These are phyloP conservation scores for Rhyacichthys aspro DNA, from an alignment of 2,797 vertebrate species.

Conservation along the genomic window DNA sequence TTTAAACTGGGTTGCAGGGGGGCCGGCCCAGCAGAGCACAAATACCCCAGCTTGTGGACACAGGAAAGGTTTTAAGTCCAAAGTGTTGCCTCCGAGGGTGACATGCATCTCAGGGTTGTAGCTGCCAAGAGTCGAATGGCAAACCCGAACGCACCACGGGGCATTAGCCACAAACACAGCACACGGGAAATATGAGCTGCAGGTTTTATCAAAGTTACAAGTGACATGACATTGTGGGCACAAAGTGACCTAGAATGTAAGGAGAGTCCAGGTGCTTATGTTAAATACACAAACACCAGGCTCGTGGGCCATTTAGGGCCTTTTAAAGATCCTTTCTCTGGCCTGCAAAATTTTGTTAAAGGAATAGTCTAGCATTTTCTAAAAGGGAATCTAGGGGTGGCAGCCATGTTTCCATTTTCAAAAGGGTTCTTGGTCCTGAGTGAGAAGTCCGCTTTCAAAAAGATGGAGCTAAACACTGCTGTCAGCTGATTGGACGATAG, in stretches of 20 bases:
- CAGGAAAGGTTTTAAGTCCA: slow-evolving; percentile 78
- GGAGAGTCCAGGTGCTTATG: slow-evolving; percentile 8
- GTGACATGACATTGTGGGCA: slow-evolving; percentile 14
- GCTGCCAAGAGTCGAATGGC: slow-evolving; percentile 30
- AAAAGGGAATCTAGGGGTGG: too few relatives aligned
- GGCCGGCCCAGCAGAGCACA: slow-evolving; percentile 56
- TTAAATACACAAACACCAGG: slow-evolving; percentile 5
- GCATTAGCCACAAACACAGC: slow-evolving; percentile 22
- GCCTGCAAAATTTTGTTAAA: too few relatives aligned
- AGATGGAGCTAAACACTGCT: too few relatives aligned
- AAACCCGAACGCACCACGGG: slow-evolving; percentile 54
- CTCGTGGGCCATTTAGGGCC: too few relatives aligned
- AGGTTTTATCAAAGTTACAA: slow-evolving; percentile 47
- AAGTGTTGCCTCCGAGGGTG: slow-evolving; percentile 71
- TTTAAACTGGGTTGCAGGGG: slow-evolving; percentile 73
- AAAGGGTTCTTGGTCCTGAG: not conserved
- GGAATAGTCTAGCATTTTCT: too few relatives aligned
- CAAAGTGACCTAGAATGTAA: slow-evolving; percentile 12
- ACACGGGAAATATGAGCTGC: slow-evolving; percentile 10
- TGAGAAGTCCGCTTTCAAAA: too few relatives aligned
- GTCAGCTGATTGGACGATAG: too few relatives aligned
- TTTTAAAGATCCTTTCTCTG: too few relatives aligned
- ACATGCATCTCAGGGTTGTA: slow-evolving; percentile 50
- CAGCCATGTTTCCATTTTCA: too few relatives aligned
- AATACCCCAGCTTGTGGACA: slow-evolving; percentile 69